Evolutionary conservation across 2,113 vertebrate genomes (phyloP).

Genomic region (Thunnus thynnus): DNA sequence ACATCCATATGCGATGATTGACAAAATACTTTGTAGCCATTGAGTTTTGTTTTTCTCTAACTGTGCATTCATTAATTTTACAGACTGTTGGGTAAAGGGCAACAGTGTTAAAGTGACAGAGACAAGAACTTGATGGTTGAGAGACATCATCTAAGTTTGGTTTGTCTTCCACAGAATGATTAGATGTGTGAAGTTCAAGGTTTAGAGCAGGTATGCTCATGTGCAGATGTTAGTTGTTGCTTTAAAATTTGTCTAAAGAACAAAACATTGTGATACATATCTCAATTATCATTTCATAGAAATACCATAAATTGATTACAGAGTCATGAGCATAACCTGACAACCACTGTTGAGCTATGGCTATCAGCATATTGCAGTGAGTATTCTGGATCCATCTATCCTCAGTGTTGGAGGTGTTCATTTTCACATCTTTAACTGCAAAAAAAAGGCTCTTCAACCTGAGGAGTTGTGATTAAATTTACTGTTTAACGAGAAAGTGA

Average conservation of each 20-base stretch:
- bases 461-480: slow-evolving; percentile 41
- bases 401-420: slow-evolving; percentile 13
- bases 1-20: slow-evolving; percentile 81
- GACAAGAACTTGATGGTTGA: slow-evolving; percentile 64
- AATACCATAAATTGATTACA: slow-evolving; percentile 6
- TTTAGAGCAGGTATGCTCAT: slow-evolving; percentile 15
- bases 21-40: slow-evolving; percentile 49
- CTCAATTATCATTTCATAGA: slow-evolving; percentile 8
- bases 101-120: slow-evolving; percentile 55
- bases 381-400: slow-evolving; percentile 1
- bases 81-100: slow-evolving; percentile 44
- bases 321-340: slow-evolving; percentile 1
- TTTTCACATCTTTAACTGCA: slow-evolving; percentile 17
- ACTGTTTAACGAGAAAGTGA: slow-evolving; percentile 56
- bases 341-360: slow-evolving; percentile 9
- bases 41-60: slow-evolving; percentile 38
- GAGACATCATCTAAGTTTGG: slow-evolving; percentile 68
- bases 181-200: slow-evolving; percentile 79
- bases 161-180: slow-evolving; percentile 74
- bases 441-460: neutral
- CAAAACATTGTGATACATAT: slow-evolving; percentile 17
- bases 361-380: slow-evolving; percentile 27
- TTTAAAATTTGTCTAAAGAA: slow-evolving; percentile 33
- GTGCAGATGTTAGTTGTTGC: slow-evolving; percentile 28
- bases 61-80: slow-evolving; percentile 31